Evolutionary conservation across 1,140 invertebrate genomes (phyloP).

Genomic region (Drosophila carrolli): DNA sequence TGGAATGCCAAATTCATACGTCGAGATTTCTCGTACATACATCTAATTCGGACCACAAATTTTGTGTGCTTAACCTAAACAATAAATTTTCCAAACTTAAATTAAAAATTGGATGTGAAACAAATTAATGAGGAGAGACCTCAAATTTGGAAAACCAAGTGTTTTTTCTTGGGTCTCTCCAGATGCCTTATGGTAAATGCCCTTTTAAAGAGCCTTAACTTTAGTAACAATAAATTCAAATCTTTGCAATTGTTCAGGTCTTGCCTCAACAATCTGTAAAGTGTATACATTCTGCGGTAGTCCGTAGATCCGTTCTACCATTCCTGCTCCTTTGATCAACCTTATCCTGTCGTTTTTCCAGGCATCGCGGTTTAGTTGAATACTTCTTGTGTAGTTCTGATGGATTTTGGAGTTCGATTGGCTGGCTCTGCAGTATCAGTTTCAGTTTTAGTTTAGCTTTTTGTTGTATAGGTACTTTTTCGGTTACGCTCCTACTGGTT

Average conservation of each 20-base stretch:
- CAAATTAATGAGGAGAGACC: neutral
- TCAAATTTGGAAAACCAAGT: neutral
- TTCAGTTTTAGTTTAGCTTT: slow-evolving; percentile 28
- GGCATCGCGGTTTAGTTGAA: slow-evolving; percentile 30
- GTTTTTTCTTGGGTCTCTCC: neutral
- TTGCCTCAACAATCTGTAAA: slow-evolving; percentile 18
- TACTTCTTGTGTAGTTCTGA: slow-evolving; percentile 18
- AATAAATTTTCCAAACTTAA: slow-evolving; percentile 3
- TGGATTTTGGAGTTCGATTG: slow-evolving; percentile 8
- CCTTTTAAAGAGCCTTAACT: slow-evolving; percentile 17
- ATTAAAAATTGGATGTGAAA: neutral
- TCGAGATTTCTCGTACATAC: neutral
- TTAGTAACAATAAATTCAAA: slow-evolving; percentile 28
- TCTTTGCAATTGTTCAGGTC: neutral
- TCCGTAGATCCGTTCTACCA: slow-evolving; percentile 8
- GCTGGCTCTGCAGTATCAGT: slow-evolving; percentile 11
- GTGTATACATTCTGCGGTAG: slow-evolving; percentile 6
- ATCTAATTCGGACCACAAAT: slow-evolving; percentile 21
- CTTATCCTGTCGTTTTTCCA: neutral
- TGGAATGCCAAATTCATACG: slow-evolving; percentile 18
- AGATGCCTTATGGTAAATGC: neutral
- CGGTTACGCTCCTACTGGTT: slow-evolving; percentile 34
- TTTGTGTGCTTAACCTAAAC: neutral
- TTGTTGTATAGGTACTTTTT: slow-evolving; percentile 56
- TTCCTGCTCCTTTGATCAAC: neutral